Evolutionary conservation across 2,797 vertebrate genomes (phyloP).

Genomic region (Mus caroli): DNA sequence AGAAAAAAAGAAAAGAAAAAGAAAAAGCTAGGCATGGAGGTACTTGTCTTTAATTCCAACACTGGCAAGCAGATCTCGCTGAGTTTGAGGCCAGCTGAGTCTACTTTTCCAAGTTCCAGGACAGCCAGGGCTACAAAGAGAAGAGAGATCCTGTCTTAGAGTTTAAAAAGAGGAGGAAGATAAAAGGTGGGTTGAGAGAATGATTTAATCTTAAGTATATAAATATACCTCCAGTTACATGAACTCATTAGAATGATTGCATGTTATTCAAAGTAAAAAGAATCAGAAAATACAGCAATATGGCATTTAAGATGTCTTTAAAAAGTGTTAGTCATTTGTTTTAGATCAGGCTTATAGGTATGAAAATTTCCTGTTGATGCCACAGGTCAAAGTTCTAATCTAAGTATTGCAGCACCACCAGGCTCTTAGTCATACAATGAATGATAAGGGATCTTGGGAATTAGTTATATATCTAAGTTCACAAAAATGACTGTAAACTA

Average conservation of each 20-base stretch:
- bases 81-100: background rate
- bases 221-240: conserved; percentile 29
- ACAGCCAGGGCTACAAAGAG: background rate
- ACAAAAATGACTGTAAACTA: conserved; percentile 55
- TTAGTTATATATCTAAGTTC: conserved; percentile 55
- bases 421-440: conserved; percentile 21
- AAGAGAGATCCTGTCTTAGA: background rate
- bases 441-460: conserved; percentile 62
- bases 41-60: background rate
- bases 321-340: conserved; percentile 49
- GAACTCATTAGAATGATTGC: conserved; percentile 48
- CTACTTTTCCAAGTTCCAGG: background rate
- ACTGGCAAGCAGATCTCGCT: background rate
- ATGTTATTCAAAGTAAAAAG: conserved; percentile 43
- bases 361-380: conserved; percentile 9
- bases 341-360: conserved; percentile 38
- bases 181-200: background rate
- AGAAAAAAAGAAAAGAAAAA: background rate
- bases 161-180: background rate
- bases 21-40: background rate
- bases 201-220: background rate
- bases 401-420: conserved; percentile 55
- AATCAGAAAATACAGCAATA: conserved; percentile 46
- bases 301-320: conserved; percentile 52
- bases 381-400: conserved; percentile 53